Evolutionary conservation across 2,113 vertebrate genomes (phyloP), one percentile per base, ranked within the genome.

Genomic region (Argyrosomus japonicus): DNA sequence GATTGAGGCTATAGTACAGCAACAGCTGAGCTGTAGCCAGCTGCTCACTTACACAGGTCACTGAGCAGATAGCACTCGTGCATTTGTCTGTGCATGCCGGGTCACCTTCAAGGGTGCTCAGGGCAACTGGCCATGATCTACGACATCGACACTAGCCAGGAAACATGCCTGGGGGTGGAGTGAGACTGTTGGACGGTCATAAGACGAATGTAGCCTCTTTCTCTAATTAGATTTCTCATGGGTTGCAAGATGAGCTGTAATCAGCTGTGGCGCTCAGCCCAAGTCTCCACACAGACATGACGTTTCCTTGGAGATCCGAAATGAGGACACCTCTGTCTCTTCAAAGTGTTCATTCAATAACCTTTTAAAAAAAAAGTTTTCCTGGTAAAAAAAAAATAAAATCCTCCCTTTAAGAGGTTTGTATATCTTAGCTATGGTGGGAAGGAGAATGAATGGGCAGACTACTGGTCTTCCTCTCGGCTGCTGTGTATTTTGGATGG

Each of bases 151-250:
- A 81, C 64, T 60, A 23, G 50, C 76, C 27, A 45, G 48, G 61
- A 72, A 36, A 21, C 67, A 40, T 14, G 83, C 56, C 76, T 57
- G 51, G 57, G 83, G 73, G 50, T 21, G 81, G 77, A 71, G 68
- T 62, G 78, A 88, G 62, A 27, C 73, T 27, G 68, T 40, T 64
- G 72, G 83, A 90, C 75, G 72, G 80, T 94, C 88, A 89, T 75
- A 82, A 92, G 87, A 94, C 80, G 74, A 86, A 83, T 65, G 57
- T 58, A 82, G 57, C 83, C 70, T 79, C 80, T 48, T 81, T 70
- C 62, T 87, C 75, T 88, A 87, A 93, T 93, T 94, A 79, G 76
- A 91, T 87, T 93, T 91, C 73, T 86, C 78, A 79, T 79, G 87
- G 86, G 64, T 50, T 82, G 62, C 77, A 85, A 86, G 84, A 86